These are phyloP conservation scores for Macaria liturata DNA, from an alignment of 2,888 invertebrate species.

Conservation along the genomic window DNA sequence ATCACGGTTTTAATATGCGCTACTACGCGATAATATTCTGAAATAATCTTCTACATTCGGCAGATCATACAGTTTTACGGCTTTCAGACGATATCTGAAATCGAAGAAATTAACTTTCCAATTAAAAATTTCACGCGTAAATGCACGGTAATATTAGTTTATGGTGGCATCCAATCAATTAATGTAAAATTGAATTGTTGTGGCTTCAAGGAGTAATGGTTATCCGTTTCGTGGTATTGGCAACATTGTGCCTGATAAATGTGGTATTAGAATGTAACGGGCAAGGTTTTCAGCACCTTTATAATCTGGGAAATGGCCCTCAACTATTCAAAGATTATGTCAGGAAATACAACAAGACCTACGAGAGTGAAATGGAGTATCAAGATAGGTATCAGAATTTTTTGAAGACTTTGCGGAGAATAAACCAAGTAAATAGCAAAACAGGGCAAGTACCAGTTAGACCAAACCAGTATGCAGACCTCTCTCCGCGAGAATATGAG, in stretches of 20 bases:
- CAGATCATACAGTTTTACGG: slow-evolving; percentile 37
- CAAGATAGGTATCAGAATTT: slow-evolving; percentile 50
- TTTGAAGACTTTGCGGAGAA: slow-evolving; percentile 48
- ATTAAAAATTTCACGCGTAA: slow-evolving; percentile 48
- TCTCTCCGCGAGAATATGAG: slow-evolving; percentile 41
- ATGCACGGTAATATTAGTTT: slow-evolving; percentile 32
- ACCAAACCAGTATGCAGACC: slow-evolving; percentile 56
- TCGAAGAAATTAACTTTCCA: slow-evolving; percentile 34
- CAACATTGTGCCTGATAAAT: slow-evolving; percentile 27
- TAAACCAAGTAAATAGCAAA: slow-evolving; percentile 53
- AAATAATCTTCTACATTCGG: slow-evolving; percentile 43
- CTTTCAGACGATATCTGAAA: slow-evolving; percentile 31
- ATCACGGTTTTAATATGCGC: slow-evolving; percentile 50
- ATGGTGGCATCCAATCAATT: slow-evolving; percentile 34
- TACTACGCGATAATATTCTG: slow-evolving; percentile 40
- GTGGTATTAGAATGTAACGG: slow-evolving; percentile 21
- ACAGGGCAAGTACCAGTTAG: slow-evolving; percentile 43
- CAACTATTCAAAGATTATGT: slow-evolving; percentile 40
- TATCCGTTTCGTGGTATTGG: slow-evolving; percentile 26
- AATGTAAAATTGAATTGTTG: slow-evolving; percentile 25
- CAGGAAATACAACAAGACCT: slow-evolving; percentile 46
- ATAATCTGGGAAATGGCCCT: slow-evolving; percentile 40
- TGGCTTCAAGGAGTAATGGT: slow-evolving; percentile 30
- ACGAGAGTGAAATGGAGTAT: slow-evolving; percentile 46
- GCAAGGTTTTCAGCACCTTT: slow-evolving; percentile 27